Conservation (phyloP, 2,797 vertebrate genomes). For the Brachyrhaphis roseni region DNA sequence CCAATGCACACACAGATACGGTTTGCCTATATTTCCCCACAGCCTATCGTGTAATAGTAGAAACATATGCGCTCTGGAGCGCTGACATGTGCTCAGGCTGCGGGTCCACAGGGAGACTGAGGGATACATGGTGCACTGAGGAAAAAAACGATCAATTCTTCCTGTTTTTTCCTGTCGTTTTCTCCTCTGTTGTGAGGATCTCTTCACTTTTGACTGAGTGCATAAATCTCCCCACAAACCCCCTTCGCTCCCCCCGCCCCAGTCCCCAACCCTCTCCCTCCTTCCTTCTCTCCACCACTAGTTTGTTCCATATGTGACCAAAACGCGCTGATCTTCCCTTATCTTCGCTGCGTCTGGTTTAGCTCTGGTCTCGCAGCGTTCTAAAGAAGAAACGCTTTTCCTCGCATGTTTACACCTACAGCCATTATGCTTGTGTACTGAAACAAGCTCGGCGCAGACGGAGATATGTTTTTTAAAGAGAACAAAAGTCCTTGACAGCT, state of each 20-base stretch:
- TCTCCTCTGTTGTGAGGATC: constrained; percentile 28
- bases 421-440: constrained; percentile 22
- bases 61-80: constrained; percentile 81
- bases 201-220: constrained; percentile 28
- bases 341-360: constrained; percentile 3
- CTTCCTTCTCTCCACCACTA: neutral
- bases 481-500: constrained; percentile 76
- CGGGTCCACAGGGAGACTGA: constrained; percentile 84
- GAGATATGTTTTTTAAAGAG: constrained; percentile 61
- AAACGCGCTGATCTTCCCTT: constrained; percentile 17
- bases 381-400: neutral
- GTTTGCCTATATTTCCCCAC: constrained; percentile 77
- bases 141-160: constrained; percentile 64
- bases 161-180: constrained; percentile 40
- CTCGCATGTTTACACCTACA: constrained; percentile 13
- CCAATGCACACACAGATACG: constrained; percentile 74
- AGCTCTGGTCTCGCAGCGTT: neutral
- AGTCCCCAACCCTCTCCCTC: neutral
- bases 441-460: constrained; percentile 47
- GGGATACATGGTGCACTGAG: constrained; percentile 78
- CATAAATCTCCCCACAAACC: neutral
- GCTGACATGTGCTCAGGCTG: constrained; percentile 75
- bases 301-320: constrained; percentile 21
- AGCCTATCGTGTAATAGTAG: constrained; percentile 83
- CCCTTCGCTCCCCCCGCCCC: rapidly evolving